These are phyloP conservation scores for Xanthorhoe designata DNA, from an alignment of 2,888 invertebrate genomes.

Conservation along the genomic window DNA sequence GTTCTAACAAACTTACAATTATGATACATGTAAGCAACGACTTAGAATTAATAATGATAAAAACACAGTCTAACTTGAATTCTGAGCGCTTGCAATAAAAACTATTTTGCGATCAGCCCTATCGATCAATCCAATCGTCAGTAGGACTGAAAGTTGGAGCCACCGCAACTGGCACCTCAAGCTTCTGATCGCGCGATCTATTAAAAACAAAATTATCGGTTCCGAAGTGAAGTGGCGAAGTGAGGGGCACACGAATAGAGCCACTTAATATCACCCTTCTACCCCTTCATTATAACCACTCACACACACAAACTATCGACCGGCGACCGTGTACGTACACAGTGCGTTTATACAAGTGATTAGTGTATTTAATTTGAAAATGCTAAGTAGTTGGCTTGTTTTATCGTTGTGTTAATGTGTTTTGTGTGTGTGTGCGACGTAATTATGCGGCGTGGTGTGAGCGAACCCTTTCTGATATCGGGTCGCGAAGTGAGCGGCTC, in stretches of 20 bases:
- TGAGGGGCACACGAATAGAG: constrained; percentile 80
- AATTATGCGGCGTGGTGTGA: constrained; percentile 72
- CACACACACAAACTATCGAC: constrained; percentile 81
- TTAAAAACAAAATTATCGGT: constrained; percentile 69
- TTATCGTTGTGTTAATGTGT: constrained; percentile 71
- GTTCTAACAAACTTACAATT: no score
- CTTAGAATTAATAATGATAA: no score
- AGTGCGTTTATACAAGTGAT: constrained; percentile 81
- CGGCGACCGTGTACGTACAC: constrained; percentile 67
- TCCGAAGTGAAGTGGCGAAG: constrained; percentile 76
- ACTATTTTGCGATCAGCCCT: constrained; percentile 6
- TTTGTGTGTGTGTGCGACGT: constrained; percentile 63
- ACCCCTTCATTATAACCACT: constrained; percentile 84
- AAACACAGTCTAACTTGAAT: background rate
- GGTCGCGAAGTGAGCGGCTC: constrained; percentile 73
- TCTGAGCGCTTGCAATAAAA: background rate
- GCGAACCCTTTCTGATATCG: constrained; percentile 76
- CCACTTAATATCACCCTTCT: constrained; percentile 84
- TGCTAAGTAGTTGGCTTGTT: constrained; percentile 85
- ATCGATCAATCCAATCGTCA: constrained; percentile 16
- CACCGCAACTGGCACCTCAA: constrained; percentile 21
- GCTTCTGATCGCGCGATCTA: constrained; percentile 44
- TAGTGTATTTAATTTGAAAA: constrained; percentile 86
- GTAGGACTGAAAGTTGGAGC: constrained; percentile 15
- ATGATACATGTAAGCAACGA: no score